Conservation (phyloP, 2,113 vertebrate species). For the Caranx ignobilis region DNA sequence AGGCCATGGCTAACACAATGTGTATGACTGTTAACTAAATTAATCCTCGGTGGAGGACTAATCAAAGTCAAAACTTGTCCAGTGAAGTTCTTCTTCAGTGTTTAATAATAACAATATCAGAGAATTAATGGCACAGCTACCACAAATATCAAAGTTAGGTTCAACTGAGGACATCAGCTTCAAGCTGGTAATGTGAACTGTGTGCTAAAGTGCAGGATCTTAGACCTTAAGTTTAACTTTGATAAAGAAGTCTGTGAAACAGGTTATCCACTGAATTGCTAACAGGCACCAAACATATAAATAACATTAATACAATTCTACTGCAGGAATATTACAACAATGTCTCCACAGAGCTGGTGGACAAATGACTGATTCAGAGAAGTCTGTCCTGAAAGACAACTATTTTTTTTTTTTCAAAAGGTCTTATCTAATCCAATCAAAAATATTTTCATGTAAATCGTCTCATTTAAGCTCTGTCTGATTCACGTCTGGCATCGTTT, state of each 20-base stretch:
- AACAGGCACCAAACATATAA: background rate
- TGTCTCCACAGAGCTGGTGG: background rate
- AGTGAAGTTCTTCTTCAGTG: constrained; percentile 13
- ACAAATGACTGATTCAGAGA: background rate
- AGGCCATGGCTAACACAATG: constrained; percentile 54
- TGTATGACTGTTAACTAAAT: constrained; percentile 57
- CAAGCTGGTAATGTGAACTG: background rate
- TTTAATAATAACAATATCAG: background rate
- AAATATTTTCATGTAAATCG: background rate
- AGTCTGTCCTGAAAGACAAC: background rate
- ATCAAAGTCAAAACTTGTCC: constrained; percentile 11
- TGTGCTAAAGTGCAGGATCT: background rate
- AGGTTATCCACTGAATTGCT: background rate
- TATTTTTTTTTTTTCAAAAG: background rate
- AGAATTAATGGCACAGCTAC: background rate
- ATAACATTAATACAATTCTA: background rate
- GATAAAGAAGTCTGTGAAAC: background rate
- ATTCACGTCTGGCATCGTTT: background rate
- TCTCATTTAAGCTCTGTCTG: background rate
- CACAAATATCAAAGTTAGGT: background rate
- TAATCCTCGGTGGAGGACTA: constrained; percentile 41
- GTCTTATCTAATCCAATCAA: background rate
- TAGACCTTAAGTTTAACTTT: background rate
- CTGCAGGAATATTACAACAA: background rate
- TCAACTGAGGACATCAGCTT: background rate